Percentiles rank a stretch among this genome's conserved stretches.
Conservation (phyloP, 2,888 invertebrate species). For the Volucella inanis region DNA sequence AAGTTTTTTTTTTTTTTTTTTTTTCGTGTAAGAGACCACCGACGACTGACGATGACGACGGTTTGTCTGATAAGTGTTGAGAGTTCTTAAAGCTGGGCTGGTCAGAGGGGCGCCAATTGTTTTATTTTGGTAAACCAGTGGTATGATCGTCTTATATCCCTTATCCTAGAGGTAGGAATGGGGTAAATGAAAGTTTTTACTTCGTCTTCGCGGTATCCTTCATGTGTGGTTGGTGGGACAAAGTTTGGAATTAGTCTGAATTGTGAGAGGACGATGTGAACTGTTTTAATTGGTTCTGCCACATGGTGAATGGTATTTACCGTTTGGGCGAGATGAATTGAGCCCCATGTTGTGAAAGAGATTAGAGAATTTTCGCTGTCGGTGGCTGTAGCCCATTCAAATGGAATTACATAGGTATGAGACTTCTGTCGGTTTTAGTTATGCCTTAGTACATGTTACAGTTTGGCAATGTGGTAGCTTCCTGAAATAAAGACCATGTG, state of each 20-base stretch:
- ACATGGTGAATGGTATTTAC: slow-evolving; percentile 45
- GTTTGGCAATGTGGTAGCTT: background rate
- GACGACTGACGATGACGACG: slow-evolving; percentile 43
- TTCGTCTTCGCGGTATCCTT: background rate
- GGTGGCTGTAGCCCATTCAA: background rate
- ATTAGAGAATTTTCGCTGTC: slow-evolving; percentile 16
- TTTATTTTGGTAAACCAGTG: slow-evolving; percentile 35
- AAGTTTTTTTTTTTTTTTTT: background rate
- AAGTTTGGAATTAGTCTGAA: slow-evolving; percentile 21
- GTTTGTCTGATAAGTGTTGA: slow-evolving; percentile 65
- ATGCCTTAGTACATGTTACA: background rate
- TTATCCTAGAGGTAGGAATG: background rate
- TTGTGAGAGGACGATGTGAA: slow-evolving; percentile 16
- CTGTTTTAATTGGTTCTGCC: slow-evolving; percentile 60
- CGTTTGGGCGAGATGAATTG: slow-evolving; percentile 34
- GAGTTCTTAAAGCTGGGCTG: slow-evolving; percentile 35
- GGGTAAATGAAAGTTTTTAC: slow-evolving; percentile 8
- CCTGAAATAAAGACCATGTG: too few species aligned
- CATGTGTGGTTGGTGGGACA: slow-evolving; percentile 12
- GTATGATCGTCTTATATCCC: background rate
- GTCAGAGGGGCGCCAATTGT: slow-evolving; percentile 65
- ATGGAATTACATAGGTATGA: background rate
- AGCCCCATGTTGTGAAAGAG: slow-evolving; percentile 27
- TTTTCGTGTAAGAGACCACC: slow-evolving; percentile 7
- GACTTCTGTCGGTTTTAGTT: background rate